A percentile compares a stretch with the other conserved stretches of the same genome.
These are phyloP conservation scores for Ostrea denselamellosa DNA, from an alignment of 1,140 invertebrate species.

Conservation along the genomic window DNA sequence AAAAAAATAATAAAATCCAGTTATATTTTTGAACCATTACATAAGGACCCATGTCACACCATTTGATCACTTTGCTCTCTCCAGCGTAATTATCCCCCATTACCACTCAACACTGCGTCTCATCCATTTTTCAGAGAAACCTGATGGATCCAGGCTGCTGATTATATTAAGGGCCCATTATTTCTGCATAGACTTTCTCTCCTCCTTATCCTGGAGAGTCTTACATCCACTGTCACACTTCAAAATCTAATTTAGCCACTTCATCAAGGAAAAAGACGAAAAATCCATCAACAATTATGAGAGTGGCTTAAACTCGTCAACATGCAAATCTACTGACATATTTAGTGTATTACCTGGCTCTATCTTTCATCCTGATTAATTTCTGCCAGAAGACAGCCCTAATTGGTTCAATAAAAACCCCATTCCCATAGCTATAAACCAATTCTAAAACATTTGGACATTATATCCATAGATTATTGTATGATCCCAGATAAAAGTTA, in stretches of 20 bases:
- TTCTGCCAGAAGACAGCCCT: background rate
- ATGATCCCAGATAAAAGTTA: too few species aligned
- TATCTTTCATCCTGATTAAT: conserved; percentile 21
- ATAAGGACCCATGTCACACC: too few species aligned
- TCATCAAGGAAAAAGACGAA: conserved; percentile 18
- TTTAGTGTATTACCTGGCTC: background rate
- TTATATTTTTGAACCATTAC: too few species aligned
- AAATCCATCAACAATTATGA: background rate
- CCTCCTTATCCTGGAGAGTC: conserved; percentile 7
- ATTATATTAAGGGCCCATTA: conserved; percentile 22
- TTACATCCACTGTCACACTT: conserved; percentile 12
- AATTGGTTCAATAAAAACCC: conserved; percentile 17
- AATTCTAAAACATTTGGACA: background rate
- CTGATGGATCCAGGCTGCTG: background rate
- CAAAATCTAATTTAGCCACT: conserved; percentile 26
- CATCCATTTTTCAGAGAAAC: conserved; percentile 20
- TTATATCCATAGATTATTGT: background rate
- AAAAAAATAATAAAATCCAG: too few species aligned
- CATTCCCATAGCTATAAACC: background rate
- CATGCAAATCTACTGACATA: background rate
- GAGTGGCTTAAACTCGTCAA: conserved; percentile 12
- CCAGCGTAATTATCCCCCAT: background rate
- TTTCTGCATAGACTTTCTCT: background rate
- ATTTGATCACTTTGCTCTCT: background rate
- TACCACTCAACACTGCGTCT: background rate